These are phyloP conservation scores for Ondatra zibethicus DNA, from an alignment of 2,113 vertebrate species.

Conservation along the genomic window DNA sequence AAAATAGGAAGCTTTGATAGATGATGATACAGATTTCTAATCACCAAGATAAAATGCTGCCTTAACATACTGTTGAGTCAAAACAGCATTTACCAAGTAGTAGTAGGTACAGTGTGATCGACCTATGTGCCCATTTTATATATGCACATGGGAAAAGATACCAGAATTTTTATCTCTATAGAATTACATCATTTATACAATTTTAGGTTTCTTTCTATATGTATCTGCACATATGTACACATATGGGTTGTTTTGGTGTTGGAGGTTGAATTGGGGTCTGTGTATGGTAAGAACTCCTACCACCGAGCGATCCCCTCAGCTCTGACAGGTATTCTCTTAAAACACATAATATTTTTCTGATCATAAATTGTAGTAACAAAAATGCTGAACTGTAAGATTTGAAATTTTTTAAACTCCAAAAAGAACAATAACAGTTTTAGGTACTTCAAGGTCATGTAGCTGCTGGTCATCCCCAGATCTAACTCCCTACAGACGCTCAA, in stretches of 20 bases:
- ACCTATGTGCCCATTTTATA: not conserved
- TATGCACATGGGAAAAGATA: not conserved
- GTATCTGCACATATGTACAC: not conserved
- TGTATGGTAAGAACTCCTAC: not conserved
- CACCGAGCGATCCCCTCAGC: not conserved
- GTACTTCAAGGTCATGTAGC: not conserved
- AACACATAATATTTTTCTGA: not conserved
- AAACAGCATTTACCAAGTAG: not conserved
- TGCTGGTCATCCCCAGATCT: not conserved
- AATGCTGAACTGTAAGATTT: conserved; percentile 3
- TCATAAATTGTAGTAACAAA: not conserved
- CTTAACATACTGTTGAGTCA: not conserved
- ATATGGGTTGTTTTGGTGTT: not conserved
- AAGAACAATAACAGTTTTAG: not conserved
- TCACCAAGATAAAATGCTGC: not conserved
- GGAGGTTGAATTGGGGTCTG: not conserved
- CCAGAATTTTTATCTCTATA: not conserved
- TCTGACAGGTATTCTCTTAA: not conserved
- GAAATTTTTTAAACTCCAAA: not conserved
- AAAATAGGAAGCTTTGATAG: not conserved
- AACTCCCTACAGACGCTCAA: not conserved
- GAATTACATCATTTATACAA: not conserved
- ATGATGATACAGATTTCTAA: not conserved
- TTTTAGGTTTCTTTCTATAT: not conserved
- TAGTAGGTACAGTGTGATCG: fast-evolving